Evolutionary conservation across 2,888 invertebrate genomes (phyloP), one percentile per base, ranked within the genome.

Genomic region (Apamea crenata): DNA sequence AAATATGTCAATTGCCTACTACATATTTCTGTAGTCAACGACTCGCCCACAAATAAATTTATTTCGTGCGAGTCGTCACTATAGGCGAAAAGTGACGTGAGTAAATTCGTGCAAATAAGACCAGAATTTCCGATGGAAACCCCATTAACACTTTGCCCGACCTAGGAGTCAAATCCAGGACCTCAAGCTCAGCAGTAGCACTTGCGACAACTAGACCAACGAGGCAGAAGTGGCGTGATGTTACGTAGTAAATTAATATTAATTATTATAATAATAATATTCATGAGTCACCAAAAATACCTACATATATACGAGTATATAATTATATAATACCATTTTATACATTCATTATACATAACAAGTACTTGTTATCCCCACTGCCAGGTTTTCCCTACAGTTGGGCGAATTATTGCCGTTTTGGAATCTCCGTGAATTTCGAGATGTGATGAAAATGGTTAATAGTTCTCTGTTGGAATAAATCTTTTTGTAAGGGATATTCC

Each of bases 201-300:
- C n/a, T 18, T n/a, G n/a, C 40, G 2, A n/a, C n/a, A 18, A 40
- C 6, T 18, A 6, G 12, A 68, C n/a, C 44, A 6, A 29, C 44
- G 1, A 6, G 44, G 6, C n/a, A 6, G 1, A 21, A 1, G 70
- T 25, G 16, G 25, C 53, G 36, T 53, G 32, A 53, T 68, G 1
- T 29, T 29, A 29, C 12, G 44, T n/a, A 1, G 21, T 68, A n/a
- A 6, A 21, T 12, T 32, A 36, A 36, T 36, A 32, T n/a, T n/a
- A n/a, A n/a, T n/a, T 3, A 36, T 36, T 40, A 40, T 40, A 4
- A 40, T 40, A 40, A 73, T 67, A 32, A n/a, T 8, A 21, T 16
- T 50, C 6, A 50, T 63, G 44, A 80, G n/a, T 80, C 70, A 44
- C 32, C 3, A 8, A 18, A 63, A 66, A 47, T 56, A 70, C 80